Conservation (phyloP, 37 sponge, comb jelly and placozoan species). For the Halisarca cf. caerulea region DNA sequence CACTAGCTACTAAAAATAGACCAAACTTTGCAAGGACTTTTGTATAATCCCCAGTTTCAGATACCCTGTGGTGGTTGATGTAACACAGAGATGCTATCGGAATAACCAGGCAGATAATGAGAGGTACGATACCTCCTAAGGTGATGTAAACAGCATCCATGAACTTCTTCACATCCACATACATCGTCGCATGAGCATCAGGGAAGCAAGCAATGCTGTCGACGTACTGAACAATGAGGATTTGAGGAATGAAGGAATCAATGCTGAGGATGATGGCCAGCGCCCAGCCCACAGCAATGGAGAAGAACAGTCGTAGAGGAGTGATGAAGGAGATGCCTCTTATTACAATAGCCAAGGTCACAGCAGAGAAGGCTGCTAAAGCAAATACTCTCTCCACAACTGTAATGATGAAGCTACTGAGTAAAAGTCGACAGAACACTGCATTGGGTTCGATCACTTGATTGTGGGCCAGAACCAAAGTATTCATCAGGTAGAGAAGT, state of each 20-base stretch:
- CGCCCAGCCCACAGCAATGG: not conserved
- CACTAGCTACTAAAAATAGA: too few species aligned
- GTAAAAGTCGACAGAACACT: too few species aligned
- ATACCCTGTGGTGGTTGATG: not conserved
- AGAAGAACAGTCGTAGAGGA: not conserved
- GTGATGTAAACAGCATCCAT: not conserved
- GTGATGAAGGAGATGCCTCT: not conserved
- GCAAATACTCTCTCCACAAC: not conserved
- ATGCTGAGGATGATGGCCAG: constrained; percentile 8
- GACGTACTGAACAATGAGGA: not conserved
- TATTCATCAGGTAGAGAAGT: too few species aligned
- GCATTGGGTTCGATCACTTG: too few species aligned
- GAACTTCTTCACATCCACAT: not conserved
- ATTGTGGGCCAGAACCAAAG: too few species aligned
- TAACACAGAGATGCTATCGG: not conserved
- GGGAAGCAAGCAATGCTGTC: constrained; percentile 2
- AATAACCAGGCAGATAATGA: not conserved
- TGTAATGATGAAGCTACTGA: too few species aligned
- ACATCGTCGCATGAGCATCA: not conserved
- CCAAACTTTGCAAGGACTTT: too few species aligned
- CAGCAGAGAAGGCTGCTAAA: constrained; percentile 1
- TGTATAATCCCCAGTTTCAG: too few species aligned
- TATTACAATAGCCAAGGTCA: not conserved
- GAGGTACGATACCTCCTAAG: not conserved
- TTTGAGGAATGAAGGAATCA: not conserved